These are phyloP conservation scores for Istiophorus platypterus DNA, from an alignment of 2,113 vertebrate species.

Conservation along the genomic window DNA sequence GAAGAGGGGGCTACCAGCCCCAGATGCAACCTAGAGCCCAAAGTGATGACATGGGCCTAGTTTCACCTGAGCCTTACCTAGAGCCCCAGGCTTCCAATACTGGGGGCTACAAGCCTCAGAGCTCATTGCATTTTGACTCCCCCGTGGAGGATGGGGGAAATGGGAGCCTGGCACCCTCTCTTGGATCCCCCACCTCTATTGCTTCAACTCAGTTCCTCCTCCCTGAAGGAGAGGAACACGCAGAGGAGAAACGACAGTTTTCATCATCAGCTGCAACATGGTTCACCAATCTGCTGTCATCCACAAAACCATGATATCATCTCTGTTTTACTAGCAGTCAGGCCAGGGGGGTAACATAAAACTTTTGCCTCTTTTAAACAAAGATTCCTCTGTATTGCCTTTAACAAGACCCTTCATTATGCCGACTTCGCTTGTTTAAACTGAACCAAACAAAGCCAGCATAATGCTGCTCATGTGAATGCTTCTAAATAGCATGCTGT, in stretches of 20 bases:
- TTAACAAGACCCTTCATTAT: too few species aligned
- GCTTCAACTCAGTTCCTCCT: conserved; percentile 96
- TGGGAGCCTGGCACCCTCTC: conserved; percentile 81
- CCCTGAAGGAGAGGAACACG: conserved; percentile 85
- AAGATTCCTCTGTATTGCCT: too few species aligned
- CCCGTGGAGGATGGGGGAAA: conserved; percentile 85
- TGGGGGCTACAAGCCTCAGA: conserved; percentile 93
- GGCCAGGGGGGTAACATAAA: conserved; percentile 10
- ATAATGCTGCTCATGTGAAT: too few species aligned
- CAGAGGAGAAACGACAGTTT: conserved; percentile 77
- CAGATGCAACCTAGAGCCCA: conserved; percentile 64
- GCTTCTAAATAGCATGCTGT: too few species aligned
- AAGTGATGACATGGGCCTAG: conserved; percentile 6
- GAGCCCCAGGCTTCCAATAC: conserved; percentile 59
- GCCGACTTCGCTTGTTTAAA: too few species aligned
- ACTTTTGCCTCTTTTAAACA: not conserved
- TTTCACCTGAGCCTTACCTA: conserved; percentile 33
- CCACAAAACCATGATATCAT: conserved; percentile 80
- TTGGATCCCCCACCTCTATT: conserved; percentile 94
- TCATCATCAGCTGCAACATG: conserved; percentile 82
- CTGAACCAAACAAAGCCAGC: too few species aligned
- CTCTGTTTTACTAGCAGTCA: conserved; percentile 31
- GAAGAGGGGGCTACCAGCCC: conserved; percentile 69
- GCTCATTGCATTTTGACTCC: conserved; percentile 87
- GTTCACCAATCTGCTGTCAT: conserved; percentile 84